Percentiles rank a stretch among this genome's conserved stretches.
These are phyloP conservation scores for Cephalotes varians DNA, from an alignment of 2,888 invertebrate genomes.

Conservation along the genomic window DNA sequence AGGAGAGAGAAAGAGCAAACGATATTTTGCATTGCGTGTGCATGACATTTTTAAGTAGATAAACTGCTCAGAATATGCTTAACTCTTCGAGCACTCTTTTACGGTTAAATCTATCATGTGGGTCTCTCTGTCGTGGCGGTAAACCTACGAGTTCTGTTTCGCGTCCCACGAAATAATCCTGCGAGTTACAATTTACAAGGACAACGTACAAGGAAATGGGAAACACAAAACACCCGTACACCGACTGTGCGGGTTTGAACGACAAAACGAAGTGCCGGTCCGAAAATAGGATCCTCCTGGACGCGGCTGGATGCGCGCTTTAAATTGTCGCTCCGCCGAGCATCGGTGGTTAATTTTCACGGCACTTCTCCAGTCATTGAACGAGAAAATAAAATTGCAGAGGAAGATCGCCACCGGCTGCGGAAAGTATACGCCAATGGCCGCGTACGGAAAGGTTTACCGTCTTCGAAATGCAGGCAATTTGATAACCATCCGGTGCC, in stretches of 20 bases:
- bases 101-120: slow-evolving; percentile 25
- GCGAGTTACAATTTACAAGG: slow-evolving; percentile 1
- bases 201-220: slow-evolving; percentile 20
- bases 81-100: neutral
- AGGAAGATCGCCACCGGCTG: slow-evolving; percentile 4
- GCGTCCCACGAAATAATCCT: slow-evolving; percentile 30
- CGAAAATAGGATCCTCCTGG: slow-evolving; percentile 28
- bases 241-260: neutral
- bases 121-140: neutral
- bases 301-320: slow-evolving; percentile 6
- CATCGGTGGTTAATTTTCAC: slow-evolving; percentile 42
- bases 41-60: slow-evolving; percentile 4
- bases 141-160: slow-evolving; percentile 27
- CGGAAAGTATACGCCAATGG: slow-evolving; percentile 20
- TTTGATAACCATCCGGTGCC: slow-evolving; percentile 28
- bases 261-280: slow-evolving; percentile 23
- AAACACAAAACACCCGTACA: slow-evolving; percentile 26
- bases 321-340: slow-evolving; percentile 44
- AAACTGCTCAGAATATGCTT: neutral
- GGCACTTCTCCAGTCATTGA: slow-evolving; percentile 24
- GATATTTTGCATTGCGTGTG: neutral
- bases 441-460: slow-evolving; percentile 8
- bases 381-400: slow-evolving; percentile 35
- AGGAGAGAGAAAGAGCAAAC: neutral
- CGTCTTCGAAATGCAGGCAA: neutral